Base-by-base conservation (phyloP, 2,888 invertebrate species). In the Phortica magna region DNA sequence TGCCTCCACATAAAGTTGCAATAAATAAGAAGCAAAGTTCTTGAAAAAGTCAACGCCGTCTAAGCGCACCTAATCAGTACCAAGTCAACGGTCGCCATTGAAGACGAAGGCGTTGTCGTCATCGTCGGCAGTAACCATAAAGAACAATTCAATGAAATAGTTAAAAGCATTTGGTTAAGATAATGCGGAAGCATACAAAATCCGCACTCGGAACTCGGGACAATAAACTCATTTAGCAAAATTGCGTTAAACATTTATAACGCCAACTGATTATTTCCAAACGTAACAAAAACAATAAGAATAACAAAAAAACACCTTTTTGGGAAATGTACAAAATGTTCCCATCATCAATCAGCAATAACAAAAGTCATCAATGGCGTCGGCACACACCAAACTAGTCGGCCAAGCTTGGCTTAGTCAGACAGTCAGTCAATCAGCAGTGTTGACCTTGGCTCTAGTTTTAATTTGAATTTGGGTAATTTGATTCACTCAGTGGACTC, bases 401-500 rank as follows among this genome's bases (percentile, higher is more conserved):
- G 17, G 68, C 48, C 6, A 12, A 68, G 48, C 7, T 42, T 22
- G 42, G 43, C 17, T 17, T 9, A 31, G 17, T 41, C 19, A 17
- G 53, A 17, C 22, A 53, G 43, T 48, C 42, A 70, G 57, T 42
- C 81, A 82, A 81, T 83, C 80, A 83, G 74, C 81, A 79, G 83
- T 82, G 80, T 76, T 83, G 87, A 85, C 85, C 85, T 87, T 88
- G 88, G 75, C 75, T 70, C 79, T 87, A 81, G 79, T 81, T 83
- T 81, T 64, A 77, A 65, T 71, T 10, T n/a, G 14, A n/a, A 55
- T 71, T 71, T 71, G 55, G 70, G 53, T 71, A 71, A 71, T 71
- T 55, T 71, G 55, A 71, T 14, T 42, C 14, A 53, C 17, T 1
- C 10, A 39, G 73, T 73, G 72, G 73, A 81, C 76, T 71, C 72